These are phyloP conservation scores for Fistularia commersonii DNA, from an alignment of 2,797 vertebrate genomes.

Conservation along the genomic window DNA sequence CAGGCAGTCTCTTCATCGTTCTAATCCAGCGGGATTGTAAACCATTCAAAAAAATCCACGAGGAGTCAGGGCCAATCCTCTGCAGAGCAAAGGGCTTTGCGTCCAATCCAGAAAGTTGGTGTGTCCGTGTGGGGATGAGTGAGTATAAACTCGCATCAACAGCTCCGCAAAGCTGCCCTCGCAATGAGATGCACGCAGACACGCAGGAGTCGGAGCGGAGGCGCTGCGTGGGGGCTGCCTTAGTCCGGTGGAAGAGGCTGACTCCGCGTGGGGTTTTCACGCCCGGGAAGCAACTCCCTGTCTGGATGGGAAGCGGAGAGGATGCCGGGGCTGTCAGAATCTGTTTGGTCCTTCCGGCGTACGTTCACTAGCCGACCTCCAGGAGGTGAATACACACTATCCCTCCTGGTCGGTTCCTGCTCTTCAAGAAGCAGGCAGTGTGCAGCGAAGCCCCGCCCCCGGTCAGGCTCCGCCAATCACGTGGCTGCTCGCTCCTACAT, in stretches of 20 bases:
- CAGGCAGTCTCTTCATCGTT: conserved; percentile 17
- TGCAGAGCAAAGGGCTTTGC: conserved; percentile 18
- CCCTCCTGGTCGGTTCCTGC: conserved; percentile 8
- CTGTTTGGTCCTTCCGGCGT: background rate
- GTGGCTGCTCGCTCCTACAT: background rate
- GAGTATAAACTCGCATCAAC: conserved; percentile 5
- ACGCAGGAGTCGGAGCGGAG: too few species aligned
- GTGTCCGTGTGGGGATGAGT: background rate
- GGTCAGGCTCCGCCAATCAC: conserved; percentile 37
- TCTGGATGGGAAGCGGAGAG: conserved; percentile 2
- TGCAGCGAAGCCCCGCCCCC: conserved; percentile 26
- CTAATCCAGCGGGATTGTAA: conserved; percentile 34
- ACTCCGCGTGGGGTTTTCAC: background rate
- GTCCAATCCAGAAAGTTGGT: conserved; percentile 15
- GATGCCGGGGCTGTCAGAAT: background rate
- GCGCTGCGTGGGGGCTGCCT: background rate
- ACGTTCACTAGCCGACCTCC: background rate
- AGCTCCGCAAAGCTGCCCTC: conserved; percentile 14
- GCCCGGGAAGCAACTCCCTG: conserved; percentile 10
- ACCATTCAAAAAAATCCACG: conserved; percentile 38
- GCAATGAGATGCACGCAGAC: background rate
- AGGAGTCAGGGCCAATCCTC: conserved; percentile 7
- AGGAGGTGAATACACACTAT: background rate
- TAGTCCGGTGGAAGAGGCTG: conserved; percentile 10
- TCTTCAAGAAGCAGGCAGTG: conserved; percentile 13